Evolutionary conservation across 2,797 vertebrate genomes (phyloP).

Genomic region (Notolabrus celidotus): DNA sequence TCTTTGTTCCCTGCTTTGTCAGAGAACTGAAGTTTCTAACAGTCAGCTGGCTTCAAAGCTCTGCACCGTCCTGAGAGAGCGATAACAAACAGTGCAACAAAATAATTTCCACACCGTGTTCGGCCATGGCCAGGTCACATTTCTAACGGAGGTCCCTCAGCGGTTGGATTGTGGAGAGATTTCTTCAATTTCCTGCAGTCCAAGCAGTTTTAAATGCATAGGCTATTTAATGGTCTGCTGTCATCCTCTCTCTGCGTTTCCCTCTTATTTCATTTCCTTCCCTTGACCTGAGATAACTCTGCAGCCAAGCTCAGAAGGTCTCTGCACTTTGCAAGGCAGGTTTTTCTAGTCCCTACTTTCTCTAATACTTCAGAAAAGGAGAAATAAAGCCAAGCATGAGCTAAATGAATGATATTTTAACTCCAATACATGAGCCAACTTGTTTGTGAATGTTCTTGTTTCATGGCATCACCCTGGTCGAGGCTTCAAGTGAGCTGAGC

Average conservation of each 20-base stretch:
- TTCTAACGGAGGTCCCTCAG: background rate
- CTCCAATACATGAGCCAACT: too few relatives aligned
- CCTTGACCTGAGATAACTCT: background rate
- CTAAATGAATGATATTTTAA: too few relatives aligned
- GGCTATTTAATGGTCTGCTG: slow-evolving; percentile 5
- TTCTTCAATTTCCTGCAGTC: background rate
- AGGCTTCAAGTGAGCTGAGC: too few relatives aligned
- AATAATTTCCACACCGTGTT: background rate
- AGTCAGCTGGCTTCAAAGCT: background rate
- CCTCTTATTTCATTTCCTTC: background rate
- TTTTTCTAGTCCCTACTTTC: background rate
- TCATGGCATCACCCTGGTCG: too few relatives aligned
- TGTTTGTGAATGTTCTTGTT: too few relatives aligned
- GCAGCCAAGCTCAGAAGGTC: background rate
- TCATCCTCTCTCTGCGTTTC: background rate
- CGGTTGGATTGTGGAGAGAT: background rate
- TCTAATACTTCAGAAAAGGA: too few relatives aligned
- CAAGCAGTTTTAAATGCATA: slow-evolving; percentile 1
- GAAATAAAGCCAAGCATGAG: too few relatives aligned
- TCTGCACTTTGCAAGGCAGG: background rate
- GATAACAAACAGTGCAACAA: background rate
- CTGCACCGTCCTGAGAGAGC: background rate
- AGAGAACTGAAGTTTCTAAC: background rate
- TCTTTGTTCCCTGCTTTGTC: slow-evolving; percentile 7
- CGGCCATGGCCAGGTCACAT: background rate